Conservation (phyloP, 2,113 vertebrate genomes). For the Capreolus pygargus region DNA sequence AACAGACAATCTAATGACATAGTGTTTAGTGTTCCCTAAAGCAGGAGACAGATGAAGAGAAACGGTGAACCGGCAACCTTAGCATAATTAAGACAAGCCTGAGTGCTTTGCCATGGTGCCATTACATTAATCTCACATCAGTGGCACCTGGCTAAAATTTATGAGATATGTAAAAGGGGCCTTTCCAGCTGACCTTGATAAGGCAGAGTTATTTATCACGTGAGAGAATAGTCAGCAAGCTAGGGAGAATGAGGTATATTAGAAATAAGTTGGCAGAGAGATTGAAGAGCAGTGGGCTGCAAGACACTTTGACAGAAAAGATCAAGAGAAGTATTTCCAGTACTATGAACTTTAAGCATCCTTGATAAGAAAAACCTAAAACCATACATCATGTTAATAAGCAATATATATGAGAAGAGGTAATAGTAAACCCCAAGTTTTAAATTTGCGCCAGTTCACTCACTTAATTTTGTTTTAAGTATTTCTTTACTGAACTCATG, state of each 20-base stretch:
- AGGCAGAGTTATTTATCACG: conserved; percentile 86
- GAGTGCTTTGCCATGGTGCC: conserved; percentile 86
- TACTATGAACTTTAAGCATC: conserved; percentile 46
- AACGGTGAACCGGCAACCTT: conserved; percentile 88
- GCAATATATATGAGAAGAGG: neutral
- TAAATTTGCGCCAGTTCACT: neutral
- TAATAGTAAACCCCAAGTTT: neutral
- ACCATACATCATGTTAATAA: conserved; percentile 41
- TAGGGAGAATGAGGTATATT: conserved; percentile 39
- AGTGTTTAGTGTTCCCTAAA: conserved; percentile 92
- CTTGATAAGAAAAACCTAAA: conserved; percentile 57
- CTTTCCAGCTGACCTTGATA: conserved; percentile 87
- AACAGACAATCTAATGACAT: conserved; percentile 90
- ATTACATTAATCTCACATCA: conserved; percentile 91
- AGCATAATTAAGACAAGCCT: conserved; percentile 93
- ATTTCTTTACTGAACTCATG: neutral
- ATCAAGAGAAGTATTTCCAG: conserved; percentile 60
- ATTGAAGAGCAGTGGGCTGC: conserved; percentile 63
- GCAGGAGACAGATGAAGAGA: conserved; percentile 90
- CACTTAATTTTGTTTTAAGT: conserved; percentile 3
- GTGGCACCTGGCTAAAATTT: conserved; percentile 90
- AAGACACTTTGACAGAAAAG: conserved; percentile 68
- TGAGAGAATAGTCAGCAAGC: conserved; percentile 78
- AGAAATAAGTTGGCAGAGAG: conserved; percentile 61
- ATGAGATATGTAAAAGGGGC: conserved; percentile 88